Conservation (phyloP, 2,888 invertebrate genomes). For the Adineta ricciae region DNA sequence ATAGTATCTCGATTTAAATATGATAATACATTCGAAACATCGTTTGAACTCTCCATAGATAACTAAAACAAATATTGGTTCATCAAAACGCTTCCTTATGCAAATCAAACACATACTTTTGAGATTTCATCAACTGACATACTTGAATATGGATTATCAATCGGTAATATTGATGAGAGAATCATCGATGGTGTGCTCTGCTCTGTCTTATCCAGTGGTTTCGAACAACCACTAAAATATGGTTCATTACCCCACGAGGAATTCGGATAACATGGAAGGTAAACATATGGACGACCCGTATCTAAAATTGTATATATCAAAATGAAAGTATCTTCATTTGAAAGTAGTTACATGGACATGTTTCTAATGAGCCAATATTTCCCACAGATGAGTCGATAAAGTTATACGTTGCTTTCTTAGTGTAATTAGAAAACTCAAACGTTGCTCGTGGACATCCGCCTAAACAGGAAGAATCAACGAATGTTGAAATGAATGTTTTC, state of each 20-base stretch:
- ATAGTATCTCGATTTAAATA: not conserved
- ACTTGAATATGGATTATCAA: not conserved
- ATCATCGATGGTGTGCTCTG: not conserved
- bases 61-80: not conserved
- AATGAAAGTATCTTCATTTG: no score
- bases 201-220: not conserved
- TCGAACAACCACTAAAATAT: not conserved
- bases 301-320: no score
- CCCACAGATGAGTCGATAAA: not conserved
- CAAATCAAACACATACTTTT: no score
- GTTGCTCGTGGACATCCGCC: not conserved
- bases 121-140: not conserved
- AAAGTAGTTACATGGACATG: constrained; percentile 11
- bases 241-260: not conserved
- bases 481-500: no score
- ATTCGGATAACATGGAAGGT: not conserved
- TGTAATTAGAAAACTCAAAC: not conserved
- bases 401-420: not conserved
- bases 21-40: not conserved
- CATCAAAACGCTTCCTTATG: no score
- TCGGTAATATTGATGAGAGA: not conserved
- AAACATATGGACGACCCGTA: constrained; percentile 8
- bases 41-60: not conserved
- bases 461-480: not conserved
- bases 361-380: constrained; percentile 9